These are phyloP conservation scores for Caenorhabditis uteleia DNA, from an alignment of 2,888 invertebrate species.

Conservation along the genomic window DNA sequence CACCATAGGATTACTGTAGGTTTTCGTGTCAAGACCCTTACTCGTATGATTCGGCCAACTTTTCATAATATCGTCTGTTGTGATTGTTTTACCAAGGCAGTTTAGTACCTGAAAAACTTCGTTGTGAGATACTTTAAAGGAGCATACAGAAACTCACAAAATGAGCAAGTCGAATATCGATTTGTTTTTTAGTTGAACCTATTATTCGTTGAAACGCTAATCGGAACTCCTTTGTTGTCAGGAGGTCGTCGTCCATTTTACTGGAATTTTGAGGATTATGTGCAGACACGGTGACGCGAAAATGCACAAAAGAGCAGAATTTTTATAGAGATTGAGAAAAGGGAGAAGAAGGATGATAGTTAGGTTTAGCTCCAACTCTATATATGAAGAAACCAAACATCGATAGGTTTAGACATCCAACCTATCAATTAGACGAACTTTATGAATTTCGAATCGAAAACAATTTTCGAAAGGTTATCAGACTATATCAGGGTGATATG, in stretches of 20 bases:
- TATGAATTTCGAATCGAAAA: no score
- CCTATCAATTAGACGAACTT: no score
- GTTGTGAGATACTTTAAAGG: not conserved
- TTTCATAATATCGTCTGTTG: not conserved
- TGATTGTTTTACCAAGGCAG: conserved; percentile 1
- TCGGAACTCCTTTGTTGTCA: no score
- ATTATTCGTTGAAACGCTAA: not conserved
- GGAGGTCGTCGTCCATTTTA: no score
- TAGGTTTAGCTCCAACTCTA: no score
- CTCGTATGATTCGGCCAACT: conserved; percentile 4
- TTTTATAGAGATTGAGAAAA: no score
- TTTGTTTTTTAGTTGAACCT: not conserved
- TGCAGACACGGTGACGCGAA: not conserved
- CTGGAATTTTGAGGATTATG: not conserved
- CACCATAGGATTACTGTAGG: not conserved
- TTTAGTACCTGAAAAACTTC: not conserved
- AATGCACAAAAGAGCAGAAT: no score
- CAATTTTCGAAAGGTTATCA: no score
- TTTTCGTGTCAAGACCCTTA: not conserved
- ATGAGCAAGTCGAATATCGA: conserved; percentile 2
- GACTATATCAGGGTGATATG: no score
- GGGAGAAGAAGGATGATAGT: no score
- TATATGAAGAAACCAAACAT: no score
- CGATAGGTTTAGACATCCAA: no score
- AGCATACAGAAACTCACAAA: not conserved